Percentiles rank a stretch among this genome's conserved stretches.
Conservation (phyloP, 2,113 vertebrate genomes). For the Myrmecophaga tridactyla region DNA sequence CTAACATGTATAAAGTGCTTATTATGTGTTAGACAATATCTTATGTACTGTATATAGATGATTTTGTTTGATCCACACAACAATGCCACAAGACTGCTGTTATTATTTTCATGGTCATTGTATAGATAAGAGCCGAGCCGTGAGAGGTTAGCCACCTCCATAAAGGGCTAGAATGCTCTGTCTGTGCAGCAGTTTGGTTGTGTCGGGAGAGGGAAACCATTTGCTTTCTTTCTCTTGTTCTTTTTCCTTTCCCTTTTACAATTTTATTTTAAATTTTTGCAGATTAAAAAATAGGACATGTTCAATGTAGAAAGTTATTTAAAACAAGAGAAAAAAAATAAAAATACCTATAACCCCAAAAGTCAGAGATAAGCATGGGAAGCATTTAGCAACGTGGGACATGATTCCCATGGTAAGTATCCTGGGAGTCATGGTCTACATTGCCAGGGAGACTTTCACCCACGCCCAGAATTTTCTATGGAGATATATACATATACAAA, state of each 20-base stretch:
- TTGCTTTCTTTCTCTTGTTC: not conserved
- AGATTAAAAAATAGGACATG: not conserved
- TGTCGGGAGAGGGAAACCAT: not conserved
- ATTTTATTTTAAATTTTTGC: not conserved
- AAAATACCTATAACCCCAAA: not conserved
- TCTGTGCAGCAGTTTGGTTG: not conserved
- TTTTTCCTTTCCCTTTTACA: not conserved
- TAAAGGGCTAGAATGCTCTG: not conserved
- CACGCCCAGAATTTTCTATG: not conserved
- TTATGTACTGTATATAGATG: not conserved
- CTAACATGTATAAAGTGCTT: not conserved
- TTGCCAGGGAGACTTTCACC: too few relatives aligned
- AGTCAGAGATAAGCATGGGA: not conserved
- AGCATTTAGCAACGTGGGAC: too few relatives aligned
- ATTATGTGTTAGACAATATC: not conserved
- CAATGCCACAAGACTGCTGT: not conserved
- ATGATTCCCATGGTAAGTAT: too few relatives aligned
- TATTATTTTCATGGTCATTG: not conserved
- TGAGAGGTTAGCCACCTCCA: not conserved
- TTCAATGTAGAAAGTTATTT: not conserved
- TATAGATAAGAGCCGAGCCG: not conserved
- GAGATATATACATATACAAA: not conserved
- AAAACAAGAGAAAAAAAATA: not conserved
- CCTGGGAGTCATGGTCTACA: too few relatives aligned
- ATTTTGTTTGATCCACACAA: too few relatives aligned